phyloP scores from a whole-genome alignment of 2,797 vertebrate genomes.

The Micropoecilia bifurca region DNA sequence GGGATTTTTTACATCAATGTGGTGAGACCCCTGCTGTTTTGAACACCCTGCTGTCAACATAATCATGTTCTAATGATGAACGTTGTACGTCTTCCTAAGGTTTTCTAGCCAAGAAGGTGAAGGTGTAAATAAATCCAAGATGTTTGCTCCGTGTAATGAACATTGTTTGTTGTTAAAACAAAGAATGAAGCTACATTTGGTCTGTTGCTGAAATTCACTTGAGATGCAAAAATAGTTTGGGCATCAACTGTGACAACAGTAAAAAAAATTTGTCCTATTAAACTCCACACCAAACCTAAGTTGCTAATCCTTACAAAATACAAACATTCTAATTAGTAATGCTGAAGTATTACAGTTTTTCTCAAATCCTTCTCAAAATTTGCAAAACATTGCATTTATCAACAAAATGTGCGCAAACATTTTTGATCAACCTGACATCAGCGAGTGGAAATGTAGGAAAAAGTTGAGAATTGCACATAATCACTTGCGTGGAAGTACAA shows the following conservation, averaged over 20 bases:
- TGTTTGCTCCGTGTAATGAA: not conserved
- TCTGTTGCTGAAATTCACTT: not conserved
- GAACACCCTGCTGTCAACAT: constrained; percentile 8
- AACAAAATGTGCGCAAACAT: not conserved
- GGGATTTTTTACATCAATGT: constrained; percentile 37
- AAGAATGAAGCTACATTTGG: not conserved
- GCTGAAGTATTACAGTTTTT: not conserved
- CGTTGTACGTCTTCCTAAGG: not conserved
- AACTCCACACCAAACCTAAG: not conserved
- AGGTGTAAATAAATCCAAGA: not conserved
- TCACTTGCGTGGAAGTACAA: not conserved
- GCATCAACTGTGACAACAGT: not conserved
- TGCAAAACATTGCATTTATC: too few relatives aligned
- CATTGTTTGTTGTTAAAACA: not conserved
- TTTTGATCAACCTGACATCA: not conserved
- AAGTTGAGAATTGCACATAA: not conserved
- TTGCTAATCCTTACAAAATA: too few relatives aligned
- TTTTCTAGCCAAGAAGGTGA: not conserved
- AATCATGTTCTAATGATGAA: not conserved
- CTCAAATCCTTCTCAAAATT: not conserved
- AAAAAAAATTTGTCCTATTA: not conserved
- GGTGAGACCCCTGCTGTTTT: constrained; percentile 9
- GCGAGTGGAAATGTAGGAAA: not conserved
- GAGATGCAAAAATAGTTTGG: not conserved
- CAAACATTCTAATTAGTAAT: not conserved